Conservation (phyloP, 2,797 vertebrate species). For the Uromys caudimaculatus region DNA sequence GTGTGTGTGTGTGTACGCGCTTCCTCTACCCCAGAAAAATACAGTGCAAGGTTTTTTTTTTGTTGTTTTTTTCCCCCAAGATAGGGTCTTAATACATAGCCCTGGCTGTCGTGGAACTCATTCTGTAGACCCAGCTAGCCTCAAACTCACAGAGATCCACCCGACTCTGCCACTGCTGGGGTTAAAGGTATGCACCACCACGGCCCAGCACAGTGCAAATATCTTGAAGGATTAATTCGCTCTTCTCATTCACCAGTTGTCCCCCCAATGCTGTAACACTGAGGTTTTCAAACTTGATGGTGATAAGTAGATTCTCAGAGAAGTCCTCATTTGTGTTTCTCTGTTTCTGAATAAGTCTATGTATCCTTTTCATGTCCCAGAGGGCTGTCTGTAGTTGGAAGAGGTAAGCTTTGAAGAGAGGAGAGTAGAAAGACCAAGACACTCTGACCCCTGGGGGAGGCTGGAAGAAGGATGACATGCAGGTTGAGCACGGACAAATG, state of each 20-base stretch:
- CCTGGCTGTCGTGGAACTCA: neutral
- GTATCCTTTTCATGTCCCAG: neutral
- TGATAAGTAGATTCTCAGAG: neutral
- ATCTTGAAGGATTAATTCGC: neutral
- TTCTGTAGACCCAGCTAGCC: neutral
- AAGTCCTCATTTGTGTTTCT: conserved; percentile 21
- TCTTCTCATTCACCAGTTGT: too few relatives aligned
- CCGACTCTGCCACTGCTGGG: neutral
- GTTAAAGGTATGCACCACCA: neutral
- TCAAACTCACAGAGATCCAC: neutral
- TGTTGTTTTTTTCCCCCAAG: neutral
- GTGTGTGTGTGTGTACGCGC: neutral
- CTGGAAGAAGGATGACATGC: neutral
- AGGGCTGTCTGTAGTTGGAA: neutral
- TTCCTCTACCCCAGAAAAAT: neutral
- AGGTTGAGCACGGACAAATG: neutral
- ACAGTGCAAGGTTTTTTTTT: neutral
- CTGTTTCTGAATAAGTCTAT: neutral
- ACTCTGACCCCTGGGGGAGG: neutral
- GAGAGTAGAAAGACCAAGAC: neutral
- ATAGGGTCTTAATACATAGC: neutral
- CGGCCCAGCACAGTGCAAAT: too few relatives aligned
- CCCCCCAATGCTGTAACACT: fast-evolving
- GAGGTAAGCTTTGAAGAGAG: neutral
- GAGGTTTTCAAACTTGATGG: neutral